These are phyloP conservation scores for Cotesia glomerata DNA, from an alignment of 1,140 invertebrate species.

Conservation along the genomic window DNA sequence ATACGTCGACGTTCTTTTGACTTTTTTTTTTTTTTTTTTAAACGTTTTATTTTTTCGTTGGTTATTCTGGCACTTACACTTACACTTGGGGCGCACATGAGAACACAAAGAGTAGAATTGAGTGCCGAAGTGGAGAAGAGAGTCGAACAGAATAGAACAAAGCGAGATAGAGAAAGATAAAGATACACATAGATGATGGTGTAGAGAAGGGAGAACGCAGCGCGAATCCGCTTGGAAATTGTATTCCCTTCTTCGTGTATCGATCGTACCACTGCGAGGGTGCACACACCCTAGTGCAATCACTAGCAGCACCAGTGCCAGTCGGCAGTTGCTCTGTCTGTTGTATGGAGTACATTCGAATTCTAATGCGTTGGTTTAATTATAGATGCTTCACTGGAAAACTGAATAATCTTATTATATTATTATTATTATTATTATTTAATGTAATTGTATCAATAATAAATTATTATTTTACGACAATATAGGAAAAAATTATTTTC, in stretches of 20 bases:
- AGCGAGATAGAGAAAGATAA: not conserved
- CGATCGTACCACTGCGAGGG: constrained; percentile 7
- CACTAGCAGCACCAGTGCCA: no score
- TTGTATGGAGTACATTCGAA: constrained; percentile 15
- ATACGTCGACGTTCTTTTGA: not conserved
- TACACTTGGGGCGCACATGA: no score
- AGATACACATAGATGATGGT: constrained; percentile 5
- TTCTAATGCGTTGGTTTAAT: constrained; percentile 21
- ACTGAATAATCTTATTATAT: not conserved
- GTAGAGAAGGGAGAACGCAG: constrained; percentile 1
- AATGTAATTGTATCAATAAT: not conserved
- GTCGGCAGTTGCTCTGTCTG: no score
- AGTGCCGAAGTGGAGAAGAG: no score
- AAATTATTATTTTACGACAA: not conserved
- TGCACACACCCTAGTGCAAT: not conserved
- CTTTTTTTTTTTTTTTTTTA: not conserved
- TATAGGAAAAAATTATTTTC: not conserved
- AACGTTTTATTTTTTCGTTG: no score
- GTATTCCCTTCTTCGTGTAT: constrained; percentile 21
- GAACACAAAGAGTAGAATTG: no score
- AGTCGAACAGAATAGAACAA: no score
- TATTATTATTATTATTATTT: not conserved
- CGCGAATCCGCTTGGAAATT: constrained; percentile 13
- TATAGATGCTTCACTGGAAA: not conserved
- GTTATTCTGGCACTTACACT: no score